Evolutionary conservation across 1,140 invertebrate species (phyloP), one percentile per base, ranked within the genome.

Genomic region (Scaptomyza montana): DNA sequence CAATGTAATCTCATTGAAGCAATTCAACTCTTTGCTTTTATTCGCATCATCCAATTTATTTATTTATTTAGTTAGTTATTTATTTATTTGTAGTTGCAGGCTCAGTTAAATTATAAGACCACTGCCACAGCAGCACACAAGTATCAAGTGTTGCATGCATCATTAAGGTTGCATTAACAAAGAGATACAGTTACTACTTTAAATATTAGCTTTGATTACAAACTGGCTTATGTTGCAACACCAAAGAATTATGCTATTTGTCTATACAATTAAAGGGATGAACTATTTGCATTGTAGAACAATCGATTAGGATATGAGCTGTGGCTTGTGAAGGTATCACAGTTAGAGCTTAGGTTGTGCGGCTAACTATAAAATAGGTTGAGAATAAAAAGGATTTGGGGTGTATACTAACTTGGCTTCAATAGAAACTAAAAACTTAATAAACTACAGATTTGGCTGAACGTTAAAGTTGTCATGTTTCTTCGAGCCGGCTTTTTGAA

Each of bases 11-110:
- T 5, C 39, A 43, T 43, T 43, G 39, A n/a, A 43, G 39, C 5
- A n/a, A 43, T 12, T 43, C 39, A 43, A 43, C 12, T 43, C 39
- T 43, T 43, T 43, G 39, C 39, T 43, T 43, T 43, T n/a, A n/a
- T 43, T 43, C 39, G n/a, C 12, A n/a, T 43, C n/a, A n/a, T n/a
- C 39, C 39, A 43, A 43, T 43, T n/a, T 43, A 43, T 43, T 43
- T 43, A 43, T n/a, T 43, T 43, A 43, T n/a, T n/a, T 43, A 43
- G 10, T 43, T 43, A 43, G 12, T 43, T 43, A 43, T 43, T 43
- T 43, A 43, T 43, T 43, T 43, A 43, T 43, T 43, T 43, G 39
- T n/a, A n/a, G 21, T 25, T 43, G 10, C 39, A 5, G 39, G 39
- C 39, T 43, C n/a, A n/a, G 39, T n/a, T 43, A 43, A 41, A 41